Base-by-base conservation (phyloP, 2,797 vertebrate species). In the Dallia pectoralis region DNA sequence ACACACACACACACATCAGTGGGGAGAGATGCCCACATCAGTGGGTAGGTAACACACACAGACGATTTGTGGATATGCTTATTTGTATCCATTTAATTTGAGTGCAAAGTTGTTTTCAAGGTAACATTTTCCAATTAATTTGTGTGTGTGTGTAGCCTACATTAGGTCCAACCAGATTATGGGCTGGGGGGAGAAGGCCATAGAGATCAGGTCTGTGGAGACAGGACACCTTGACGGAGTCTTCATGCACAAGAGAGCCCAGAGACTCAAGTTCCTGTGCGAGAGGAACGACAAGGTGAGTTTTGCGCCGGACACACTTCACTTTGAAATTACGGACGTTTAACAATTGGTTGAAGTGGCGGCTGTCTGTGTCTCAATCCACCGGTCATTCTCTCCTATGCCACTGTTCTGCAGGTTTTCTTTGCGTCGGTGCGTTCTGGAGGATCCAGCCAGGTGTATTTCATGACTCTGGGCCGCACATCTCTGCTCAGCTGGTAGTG, bases 131-230 rank as follows among this genome's bases (percentile, higher is more conserved):
- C 85, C 47, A 19, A 18, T 8, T 16, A 27, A 27, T 40, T 59
- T 14, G 32, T 15, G 1, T 59, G 18, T 75, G 25, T 59, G 59
- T 70, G 16, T 81, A 96, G 95, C 95, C 75, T 96, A 96, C 90
- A 96, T 96, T 94, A 95, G 96, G 92, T 97, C 96, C 72, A 97
- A 97, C 87, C 96, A 97, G 93, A 97, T 97, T 81, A 97, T 97
- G 96, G 96, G 96, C 85, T 97, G 96, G 96, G 96, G 96, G 0
- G 96, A 97, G 88, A 97, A 97, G 88, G 96, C 96, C 89, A 97
- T 97, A 27, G 96, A 97, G 90, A 97, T 97, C 90, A 96, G 96
- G 81, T 96, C 95, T 0, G 96, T 97, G 87, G 96, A 97, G 92
- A 97, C 96, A 0, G 96, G 96, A 0, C 96, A 97, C 86, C 91